Base-by-base conservation (phyloP, 2,113 vertebrate species). In the Cryptotis parvus region DNA sequence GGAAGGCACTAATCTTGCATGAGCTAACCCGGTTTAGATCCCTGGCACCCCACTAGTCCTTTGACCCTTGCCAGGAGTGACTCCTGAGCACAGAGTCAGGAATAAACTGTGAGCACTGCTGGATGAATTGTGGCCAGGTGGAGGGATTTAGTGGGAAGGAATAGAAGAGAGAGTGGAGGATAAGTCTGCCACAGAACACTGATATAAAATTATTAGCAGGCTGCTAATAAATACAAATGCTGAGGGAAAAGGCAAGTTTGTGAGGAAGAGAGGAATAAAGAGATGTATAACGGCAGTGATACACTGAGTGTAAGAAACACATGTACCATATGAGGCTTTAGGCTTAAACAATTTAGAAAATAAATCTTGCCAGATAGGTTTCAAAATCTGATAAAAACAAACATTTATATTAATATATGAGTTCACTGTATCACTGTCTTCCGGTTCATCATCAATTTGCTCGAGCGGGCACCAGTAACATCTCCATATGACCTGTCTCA, bases 291-390 rank as follows among this genome's bases (percentile, higher is more conserved):
- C 31, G 10, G 29, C 29, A 65, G 27, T 65, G 63, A 65, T 65
- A 65, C 7, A 65, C 27, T 65, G 26, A 22, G 24, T 65, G 7
- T 20, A 65, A 11, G 9, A 65, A 29, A 65, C 18, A 65, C 9
- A 8, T 0, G 6, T 2, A 58, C 24, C 45, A 6, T n/a, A n/a
- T 6, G 9, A 1, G 2, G 16, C 31, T 6, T n/a, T 43, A 18
- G 24, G 20, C 37, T 74, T 63, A 18, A 33, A 31, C 1, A 39
- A 74, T 27, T 63, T 27, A 27, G 20, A 22, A 63, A 86, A 33
- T 18, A 61, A 85, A 73, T 18, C 8, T 27, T 18, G 45, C 33
- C 18, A n/a, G 16, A 9, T 43, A 55, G 22, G 18, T 3, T 0
- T 16, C 6, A 65, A 39, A 4, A 4, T 70, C 9, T 12, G 27